Evolutionary conservation across 2,888 invertebrate genomes (phyloP).

Genomic region (Fabriciana adippe): DNA sequence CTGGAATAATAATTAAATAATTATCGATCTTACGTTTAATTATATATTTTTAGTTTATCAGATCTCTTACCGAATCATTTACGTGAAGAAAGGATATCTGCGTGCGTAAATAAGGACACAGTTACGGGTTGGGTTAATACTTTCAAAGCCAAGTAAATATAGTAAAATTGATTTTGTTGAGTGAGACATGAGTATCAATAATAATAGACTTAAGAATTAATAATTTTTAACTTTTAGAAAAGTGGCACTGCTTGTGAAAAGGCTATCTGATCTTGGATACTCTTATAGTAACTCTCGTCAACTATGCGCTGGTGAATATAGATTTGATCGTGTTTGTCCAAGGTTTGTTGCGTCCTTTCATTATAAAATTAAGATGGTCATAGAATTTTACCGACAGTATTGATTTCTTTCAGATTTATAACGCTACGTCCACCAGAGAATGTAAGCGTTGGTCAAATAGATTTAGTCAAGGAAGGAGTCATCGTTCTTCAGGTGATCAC

Average conservation of each 20-base stretch:
- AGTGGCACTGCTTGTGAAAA: conserved; percentile 72
- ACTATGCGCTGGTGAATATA: conserved; percentile 75
- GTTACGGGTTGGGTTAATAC: conserved; percentile 92
- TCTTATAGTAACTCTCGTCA: conserved; percentile 68
- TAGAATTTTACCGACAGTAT: not conserved
- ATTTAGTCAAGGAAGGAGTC: conserved; percentile 69
- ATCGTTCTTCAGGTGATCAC: conserved; percentile 72
- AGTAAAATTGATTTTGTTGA: not conserved
- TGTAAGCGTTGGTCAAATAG: conserved; percentile 61
- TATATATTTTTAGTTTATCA: conserved; percentile 67
- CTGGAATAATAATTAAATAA: not conserved
- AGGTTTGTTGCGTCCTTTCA: conserved; percentile 53
- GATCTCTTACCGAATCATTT: conserved; percentile 88
- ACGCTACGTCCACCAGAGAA: conserved; percentile 69
- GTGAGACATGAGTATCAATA: too few species aligned
- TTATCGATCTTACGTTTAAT: too few species aligned
- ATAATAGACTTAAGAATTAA: too few species aligned
- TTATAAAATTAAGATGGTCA: not conserved
- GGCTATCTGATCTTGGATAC: conserved; percentile 70
- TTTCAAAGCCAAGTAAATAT: conserved; percentile 84
- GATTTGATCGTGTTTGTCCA: conserved; percentile 83
- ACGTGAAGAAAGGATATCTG: conserved; percentile 85
- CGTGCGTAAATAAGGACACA: conserved; percentile 77
- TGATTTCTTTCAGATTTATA: conserved; percentile 69
- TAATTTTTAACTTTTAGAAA: conserved; percentile 54